Base-by-base conservation (phyloP, 2,113 vertebrate species). In the Lagopus muta region DNA sequence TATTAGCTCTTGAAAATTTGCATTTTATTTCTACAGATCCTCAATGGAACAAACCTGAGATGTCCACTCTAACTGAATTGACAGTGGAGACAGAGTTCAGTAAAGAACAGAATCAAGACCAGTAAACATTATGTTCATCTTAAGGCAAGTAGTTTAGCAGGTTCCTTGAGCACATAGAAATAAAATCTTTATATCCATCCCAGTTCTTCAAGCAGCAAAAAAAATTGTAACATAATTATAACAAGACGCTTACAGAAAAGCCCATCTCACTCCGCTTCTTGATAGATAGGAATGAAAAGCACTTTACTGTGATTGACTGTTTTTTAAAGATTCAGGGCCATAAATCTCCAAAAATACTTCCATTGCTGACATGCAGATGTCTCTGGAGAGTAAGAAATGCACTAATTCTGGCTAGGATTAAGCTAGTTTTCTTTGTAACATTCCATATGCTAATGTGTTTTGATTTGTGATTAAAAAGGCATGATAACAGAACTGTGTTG, bases 21-120 rank as follows among this genome's bases (percentile, higher is more conserved):
- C 64, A 17, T 87, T 80, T 92, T 83, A 16, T 50, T 89, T 83
- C 90, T 64, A 69, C 94, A 95, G 93, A 75, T 93, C 66, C 61
- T 72, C 86, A 94, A 10, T 86, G 65, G 89, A 82, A 67, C 36
- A 94, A 50, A 83, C 22, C 48, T 83, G 69, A 93, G 74, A 94
- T 4, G 10, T 85, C 65, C 20, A 54, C 24, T 69, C 40, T 5
- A 40, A 73, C 9, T 34, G 14, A 47, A 71, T 2, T 3, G 30
- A 55, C 54, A 78, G 65, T 6, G 24, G n/a, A 58, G 67, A 24
- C 20, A 36, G n/a, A 18, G 30, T 21, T 84, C 65, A 40, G 2
- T 36, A 65, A 57, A 95, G 15, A 92, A 17, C 3, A 30, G 28
- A 17, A 36, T 47, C n/a, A 81, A 83, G 27, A 47, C 36, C 80